These are phyloP conservation scores for Glossophaga mutica DNA, from an alignment of 2,797 vertebrate species.

Conservation along the genomic window DNA sequence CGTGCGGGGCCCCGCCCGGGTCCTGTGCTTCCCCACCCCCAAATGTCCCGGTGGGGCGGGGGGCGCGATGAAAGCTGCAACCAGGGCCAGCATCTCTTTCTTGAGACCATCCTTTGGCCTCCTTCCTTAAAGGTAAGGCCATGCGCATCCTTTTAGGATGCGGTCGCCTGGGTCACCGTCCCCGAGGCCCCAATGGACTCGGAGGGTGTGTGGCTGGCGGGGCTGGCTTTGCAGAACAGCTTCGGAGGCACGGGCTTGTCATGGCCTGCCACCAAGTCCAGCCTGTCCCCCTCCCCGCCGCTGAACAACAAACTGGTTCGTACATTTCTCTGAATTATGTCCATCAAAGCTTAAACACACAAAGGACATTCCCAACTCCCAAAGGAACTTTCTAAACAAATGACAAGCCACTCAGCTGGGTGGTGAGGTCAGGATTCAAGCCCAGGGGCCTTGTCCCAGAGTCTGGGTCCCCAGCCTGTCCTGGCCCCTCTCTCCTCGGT, in stretches of 20 bases:
- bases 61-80: neutral
- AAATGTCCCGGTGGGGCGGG: accelerated
- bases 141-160: neutral
- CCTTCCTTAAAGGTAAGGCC: neutral
- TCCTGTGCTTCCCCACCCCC: neutral
- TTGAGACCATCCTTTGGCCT: neutral
- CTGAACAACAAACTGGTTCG: slow-evolving; percentile 14
- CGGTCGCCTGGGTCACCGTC: neutral
- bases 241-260: neutral
- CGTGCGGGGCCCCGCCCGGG: too few relatives aligned
- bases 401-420: neutral
- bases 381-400: neutral
- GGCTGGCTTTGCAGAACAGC: neutral
- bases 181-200: accelerated
- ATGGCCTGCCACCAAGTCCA: neutral
- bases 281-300: neutral
- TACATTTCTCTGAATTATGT: slow-evolving; percentile 48
- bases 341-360: slow-evolving; percentile 46
- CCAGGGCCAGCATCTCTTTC: neutral
- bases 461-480: neutral
- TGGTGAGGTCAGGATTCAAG: neutral
- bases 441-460: neutral
- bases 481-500: neutral
- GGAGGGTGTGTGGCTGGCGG: neutral
- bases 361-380: neutral